A percentile compares a stretch with the other conserved stretches of the same genome.
These are phyloP conservation scores for Xylota sylvarum DNA, from an alignment of 2,888 invertebrate genomes.

Conservation along the genomic window DNA sequence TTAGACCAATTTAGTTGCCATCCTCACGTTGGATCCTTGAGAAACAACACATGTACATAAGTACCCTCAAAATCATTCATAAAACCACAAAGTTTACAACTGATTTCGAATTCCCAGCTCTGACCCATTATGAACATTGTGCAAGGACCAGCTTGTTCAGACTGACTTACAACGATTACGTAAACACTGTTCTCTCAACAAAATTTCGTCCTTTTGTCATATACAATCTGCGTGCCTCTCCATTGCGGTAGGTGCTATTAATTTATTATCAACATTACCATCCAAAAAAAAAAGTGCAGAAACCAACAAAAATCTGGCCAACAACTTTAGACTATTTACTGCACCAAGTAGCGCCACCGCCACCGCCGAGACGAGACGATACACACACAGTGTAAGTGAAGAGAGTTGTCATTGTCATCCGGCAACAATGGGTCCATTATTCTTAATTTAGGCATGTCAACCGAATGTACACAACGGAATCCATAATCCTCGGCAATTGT, in stretches of 20 bases:
- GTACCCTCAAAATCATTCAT: too few species aligned
- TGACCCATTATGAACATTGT: neutral
- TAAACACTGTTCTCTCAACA: neutral
- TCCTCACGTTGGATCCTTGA: too few species aligned
- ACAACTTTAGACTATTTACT: constrained; percentile 62
- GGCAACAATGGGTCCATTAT: constrained; percentile 75
- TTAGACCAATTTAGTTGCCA: too few species aligned
- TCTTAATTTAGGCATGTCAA: constrained; percentile 74
- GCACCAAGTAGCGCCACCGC: constrained; percentile 32
- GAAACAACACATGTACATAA: too few species aligned
- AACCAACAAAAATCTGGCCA: constrained; percentile 13
- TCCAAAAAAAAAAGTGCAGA: too few species aligned
- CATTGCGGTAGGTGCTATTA: constrained; percentile 65
- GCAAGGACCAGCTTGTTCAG: constrained; percentile 3
- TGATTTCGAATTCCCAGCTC: neutral
- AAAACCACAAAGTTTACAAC: constrained; percentile 1
- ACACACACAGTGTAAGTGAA: constrained; percentile 48
- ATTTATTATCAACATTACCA: constrained; percentile 68
- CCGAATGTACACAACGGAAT: constrained; percentile 70
- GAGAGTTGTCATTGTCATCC: constrained; percentile 73
- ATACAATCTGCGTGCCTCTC: neutral
- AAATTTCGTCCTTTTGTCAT: neutral
- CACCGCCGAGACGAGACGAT: neutral
- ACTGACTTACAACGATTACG: neutral
- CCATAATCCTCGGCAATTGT: constrained; percentile 73